Base-by-base conservation (phyloP, 2,888 invertebrate genomes). In the Heterodera filipjevi region DNA sequence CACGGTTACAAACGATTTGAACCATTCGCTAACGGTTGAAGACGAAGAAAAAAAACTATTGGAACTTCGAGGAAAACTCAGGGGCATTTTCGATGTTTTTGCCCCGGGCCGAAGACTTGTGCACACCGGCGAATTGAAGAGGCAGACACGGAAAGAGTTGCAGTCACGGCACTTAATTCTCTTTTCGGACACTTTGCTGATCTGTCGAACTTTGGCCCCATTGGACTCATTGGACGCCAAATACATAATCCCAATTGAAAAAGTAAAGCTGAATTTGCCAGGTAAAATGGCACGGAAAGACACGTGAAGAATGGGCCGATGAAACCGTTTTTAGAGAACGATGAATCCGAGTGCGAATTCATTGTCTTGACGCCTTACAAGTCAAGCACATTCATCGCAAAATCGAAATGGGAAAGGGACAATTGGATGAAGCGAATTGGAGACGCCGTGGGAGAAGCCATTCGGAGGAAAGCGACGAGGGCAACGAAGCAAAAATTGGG, bases 41-140 rank as follows among this genome's bases (percentile, higher is more conserved):
- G 78, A 85, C 82, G 80, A 72, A n/a, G 82, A 80, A 8, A 82
- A 85, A 33, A 82, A 85, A 68, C 80, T 88, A 27, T 79, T 83
- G 8, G 81, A 81, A 33, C 79, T 87, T 33, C 84, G 85, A 66
- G 83, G 84, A 39, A 78, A 84, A 46, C 86, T 82, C 75, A 70
- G 87, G 83, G 81, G 84, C 33, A 81, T 81, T 39, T 86, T 87
- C 79, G 84, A 87, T 66, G 87, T 87, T 12, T 83, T 82, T 46
- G 77, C 79, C 46, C 85, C 87, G 1, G 86, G 87, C 14, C 77
- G 87, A 14, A 81, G 81, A 12, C 78, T 87, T 12, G 80, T 88
- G 27, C 81, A 85, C n/a, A 83, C 86, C 68, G 84, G 84, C 33
- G 84, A 86, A 44, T 82, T 86, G 6, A 68, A 82, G 80, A 86